phyloP scores from a whole-genome alignment of 2,888 invertebrate species.

The Cybosia mesomella region DNA sequence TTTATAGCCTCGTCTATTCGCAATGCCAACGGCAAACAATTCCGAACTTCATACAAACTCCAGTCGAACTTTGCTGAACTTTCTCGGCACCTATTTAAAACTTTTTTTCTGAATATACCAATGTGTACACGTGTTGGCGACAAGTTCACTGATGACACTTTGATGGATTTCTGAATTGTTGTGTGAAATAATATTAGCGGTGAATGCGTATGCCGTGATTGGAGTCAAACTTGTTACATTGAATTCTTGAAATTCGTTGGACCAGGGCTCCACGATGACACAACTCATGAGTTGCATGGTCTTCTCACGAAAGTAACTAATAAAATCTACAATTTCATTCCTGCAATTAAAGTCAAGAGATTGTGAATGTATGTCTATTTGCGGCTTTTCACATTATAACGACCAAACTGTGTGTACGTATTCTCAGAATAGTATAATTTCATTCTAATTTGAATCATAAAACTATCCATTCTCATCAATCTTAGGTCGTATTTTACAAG shows the following conservation, averaged over 20 bases:
- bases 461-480: too few species aligned
- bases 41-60: slow-evolving; percentile 53
- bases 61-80: slow-evolving; percentile 58
- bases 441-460: too few species aligned
- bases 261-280: too few species aligned
- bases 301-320: too few species aligned
- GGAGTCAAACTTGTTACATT: slow-evolving; percentile 14
- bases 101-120: slow-evolving; percentile 51
- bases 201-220: slow-evolving; percentile 16
- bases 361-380: too few species aligned
- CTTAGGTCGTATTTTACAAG: too few species aligned
- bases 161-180: slow-evolving; percentile 73
- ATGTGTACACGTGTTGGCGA: slow-evolving; percentile 66
- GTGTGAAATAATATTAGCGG: slow-evolving; percentile 59
- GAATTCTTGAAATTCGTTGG: slow-evolving; percentile 16
- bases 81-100: slow-evolving; percentile 64
- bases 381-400: too few species aligned
- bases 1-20: slow-evolving; percentile 47
- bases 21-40: slow-evolving; percentile 47
- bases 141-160: slow-evolving; percentile 72
- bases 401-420: too few species aligned
- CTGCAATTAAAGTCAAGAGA: too few species aligned
- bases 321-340: too few species aligned
- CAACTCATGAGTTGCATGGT: too few species aligned
- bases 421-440: too few species aligned